Conservation (phyloP, 2,888 invertebrate genomes). For the Antheraea assamensis region DNA sequence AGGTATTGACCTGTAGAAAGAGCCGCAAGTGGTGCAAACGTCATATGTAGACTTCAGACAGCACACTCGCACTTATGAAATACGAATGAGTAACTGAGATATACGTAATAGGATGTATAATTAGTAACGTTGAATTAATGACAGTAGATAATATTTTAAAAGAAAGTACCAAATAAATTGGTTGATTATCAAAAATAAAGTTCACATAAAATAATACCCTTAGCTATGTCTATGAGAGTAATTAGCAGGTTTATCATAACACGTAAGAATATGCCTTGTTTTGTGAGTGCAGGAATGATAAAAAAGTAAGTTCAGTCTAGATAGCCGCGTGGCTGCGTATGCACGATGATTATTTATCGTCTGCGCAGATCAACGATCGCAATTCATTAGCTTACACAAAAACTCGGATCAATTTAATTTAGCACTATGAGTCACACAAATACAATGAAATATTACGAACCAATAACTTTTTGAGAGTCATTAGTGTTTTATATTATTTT, state of each 20-base stretch:
- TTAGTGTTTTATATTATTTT: not conserved
- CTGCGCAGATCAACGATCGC: slow-evolving; percentile 49
- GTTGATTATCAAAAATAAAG: too few relatives aligned
- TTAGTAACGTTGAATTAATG: too few relatives aligned
- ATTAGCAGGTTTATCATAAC: too few relatives aligned
- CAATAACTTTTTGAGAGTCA: slow-evolving; percentile 4
- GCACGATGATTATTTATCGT: slow-evolving; percentile 57
- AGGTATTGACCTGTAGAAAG: not conserved
- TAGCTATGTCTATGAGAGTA: too few relatives aligned
- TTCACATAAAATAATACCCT: too few relatives aligned
- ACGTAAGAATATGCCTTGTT: not conserved
- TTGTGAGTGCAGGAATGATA: not conserved
- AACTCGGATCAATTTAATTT: slow-evolving; percentile 43
- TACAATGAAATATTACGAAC: slow-evolving; percentile 33
- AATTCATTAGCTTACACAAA: slow-evolving; percentile 28
- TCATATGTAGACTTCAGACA: too few relatives aligned
- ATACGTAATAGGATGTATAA: too few relatives aligned
- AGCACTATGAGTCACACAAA: slow-evolving; percentile 50
- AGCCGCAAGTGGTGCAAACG: too few relatives aligned
- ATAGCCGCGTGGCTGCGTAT: slow-evolving; percentile 59
- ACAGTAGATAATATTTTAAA: too few relatives aligned
- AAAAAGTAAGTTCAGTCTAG: slow-evolving; percentile 22
- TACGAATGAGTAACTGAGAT: too few relatives aligned
- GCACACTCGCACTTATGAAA: too few relatives aligned
- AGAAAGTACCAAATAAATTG: too few relatives aligned